A percentile compares a stretch with the other conserved stretches of the same genome.
phyloP scores from a whole-genome alignment of 35 echinoderm and acorn worm species.

The Apostichopus californicus region DNA sequence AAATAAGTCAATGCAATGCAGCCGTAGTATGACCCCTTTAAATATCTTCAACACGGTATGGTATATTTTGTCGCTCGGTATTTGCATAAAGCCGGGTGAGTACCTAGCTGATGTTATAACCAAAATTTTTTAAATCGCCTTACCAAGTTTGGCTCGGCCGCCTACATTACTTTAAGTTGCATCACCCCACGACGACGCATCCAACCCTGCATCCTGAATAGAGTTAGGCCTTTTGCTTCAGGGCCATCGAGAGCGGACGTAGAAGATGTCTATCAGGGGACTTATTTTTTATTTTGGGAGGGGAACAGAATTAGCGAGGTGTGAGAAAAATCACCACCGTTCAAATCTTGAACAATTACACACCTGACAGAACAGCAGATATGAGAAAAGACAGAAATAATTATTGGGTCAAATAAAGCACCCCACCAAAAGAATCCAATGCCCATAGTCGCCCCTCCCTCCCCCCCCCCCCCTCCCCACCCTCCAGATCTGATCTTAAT shows the following conservation, averaged over 20 bases:
- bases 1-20: no score
- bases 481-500: neutral
- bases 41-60: no score
- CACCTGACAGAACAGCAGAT: neutral
- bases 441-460: neutral
- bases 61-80: no score
- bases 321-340: neutral
- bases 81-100: no score
- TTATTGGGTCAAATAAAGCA: neutral
- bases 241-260: neutral
- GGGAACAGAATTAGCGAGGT: neutral
- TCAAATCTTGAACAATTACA: neutral
- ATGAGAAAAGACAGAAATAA: neutral
- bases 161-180: no score
- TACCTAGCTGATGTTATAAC: no score
- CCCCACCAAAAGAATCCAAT: neutral
- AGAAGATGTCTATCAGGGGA: neutral
- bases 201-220: neutral
- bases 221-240: neutral
- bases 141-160: no score
- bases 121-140: no score
- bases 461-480: no score
- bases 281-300: neutral
- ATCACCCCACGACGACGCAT: no score
- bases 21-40: no score